Evolutionary conservation across 37 sponge, comb jelly and placozoan genomes (phyloP).

Genomic region (Agelas oroides): DNA sequence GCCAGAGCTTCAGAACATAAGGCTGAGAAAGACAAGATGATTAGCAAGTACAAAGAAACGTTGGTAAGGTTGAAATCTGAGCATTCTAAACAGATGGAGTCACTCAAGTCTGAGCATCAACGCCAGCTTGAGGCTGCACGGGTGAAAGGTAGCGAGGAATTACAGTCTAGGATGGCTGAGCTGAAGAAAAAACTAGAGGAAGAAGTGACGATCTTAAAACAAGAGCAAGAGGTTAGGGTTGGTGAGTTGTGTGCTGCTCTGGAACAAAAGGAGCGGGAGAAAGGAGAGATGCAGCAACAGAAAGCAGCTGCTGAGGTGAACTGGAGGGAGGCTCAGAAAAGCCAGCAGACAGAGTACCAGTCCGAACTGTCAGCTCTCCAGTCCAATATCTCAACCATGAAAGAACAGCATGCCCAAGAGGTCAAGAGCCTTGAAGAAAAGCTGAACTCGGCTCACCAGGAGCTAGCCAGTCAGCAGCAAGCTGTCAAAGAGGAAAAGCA

Average conservation of each 20-base stretch:
- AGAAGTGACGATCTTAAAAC: background rate
- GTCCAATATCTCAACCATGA: background rate
- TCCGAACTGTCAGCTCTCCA: background rate
- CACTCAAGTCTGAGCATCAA: background rate
- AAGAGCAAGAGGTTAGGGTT: background rate
- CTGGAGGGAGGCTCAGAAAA: background rate
- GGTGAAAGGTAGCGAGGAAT: background rate
- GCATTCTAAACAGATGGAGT: background rate
- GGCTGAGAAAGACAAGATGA: background rate
- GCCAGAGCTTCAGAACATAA: background rate
- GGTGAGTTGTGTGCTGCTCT: constrained; percentile 1
- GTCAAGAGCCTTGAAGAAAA: background rate
- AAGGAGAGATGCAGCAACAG: background rate
- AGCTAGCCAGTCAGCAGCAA: background rate
- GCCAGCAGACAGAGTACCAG: background rate
- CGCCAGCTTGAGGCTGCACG: background rate
- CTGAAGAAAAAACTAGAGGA: background rate
- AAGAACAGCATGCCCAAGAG: background rate
- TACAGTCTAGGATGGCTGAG: background rate
- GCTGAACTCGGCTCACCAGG: background rate
- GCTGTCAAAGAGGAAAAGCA: background rate
- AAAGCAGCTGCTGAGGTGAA: background rate
- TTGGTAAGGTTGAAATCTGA: background rate
- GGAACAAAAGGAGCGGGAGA: background rate
- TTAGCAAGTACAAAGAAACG: background rate